phyloP scores from a whole-genome alignment of 2,797 vertebrate genomes.

The Dendrocincla fuliginosa region DNA sequence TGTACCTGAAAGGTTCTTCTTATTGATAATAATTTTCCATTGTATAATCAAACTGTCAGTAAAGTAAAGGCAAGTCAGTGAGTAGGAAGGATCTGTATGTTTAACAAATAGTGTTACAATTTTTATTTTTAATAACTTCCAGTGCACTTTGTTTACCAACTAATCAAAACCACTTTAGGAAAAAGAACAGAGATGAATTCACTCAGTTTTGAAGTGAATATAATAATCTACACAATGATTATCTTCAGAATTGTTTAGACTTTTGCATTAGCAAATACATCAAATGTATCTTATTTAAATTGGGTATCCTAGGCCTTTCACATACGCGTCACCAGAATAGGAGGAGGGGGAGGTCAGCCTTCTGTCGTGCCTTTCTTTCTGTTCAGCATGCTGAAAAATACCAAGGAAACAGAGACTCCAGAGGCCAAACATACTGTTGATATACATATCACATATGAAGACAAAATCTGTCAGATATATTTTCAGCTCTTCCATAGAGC shows the following conservation, averaged over 20 bases:
- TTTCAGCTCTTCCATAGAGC: not conserved
- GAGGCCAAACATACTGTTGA: not conserved
- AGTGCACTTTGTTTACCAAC: not conserved
- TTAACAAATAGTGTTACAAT: not conserved
- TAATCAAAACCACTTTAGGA: not conserved
- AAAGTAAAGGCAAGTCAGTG: not conserved
- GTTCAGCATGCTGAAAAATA: not conserved
- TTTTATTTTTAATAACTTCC: not conserved
- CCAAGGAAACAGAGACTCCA: not conserved
- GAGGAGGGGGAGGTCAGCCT: not conserved
- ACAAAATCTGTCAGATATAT: not conserved
- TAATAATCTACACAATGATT: fast-evolving
- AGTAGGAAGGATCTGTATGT: not conserved
- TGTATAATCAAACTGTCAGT: not conserved
- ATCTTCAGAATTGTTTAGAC: not conserved
- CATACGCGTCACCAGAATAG: not conserved
- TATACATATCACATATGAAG: not conserved
- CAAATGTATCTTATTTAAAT: not conserved
- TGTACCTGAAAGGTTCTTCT: not conserved
- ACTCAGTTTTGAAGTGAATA: not conserved
- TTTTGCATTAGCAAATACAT: not conserved
- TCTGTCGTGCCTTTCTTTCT: not conserved
- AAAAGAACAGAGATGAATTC: not conserved
- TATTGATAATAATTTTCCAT: not conserved
- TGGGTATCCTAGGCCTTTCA: not conserved